Evolutionary conservation across 2,113 vertebrate species (phyloP).

Genomic region (Mixornis gularis): DNA sequence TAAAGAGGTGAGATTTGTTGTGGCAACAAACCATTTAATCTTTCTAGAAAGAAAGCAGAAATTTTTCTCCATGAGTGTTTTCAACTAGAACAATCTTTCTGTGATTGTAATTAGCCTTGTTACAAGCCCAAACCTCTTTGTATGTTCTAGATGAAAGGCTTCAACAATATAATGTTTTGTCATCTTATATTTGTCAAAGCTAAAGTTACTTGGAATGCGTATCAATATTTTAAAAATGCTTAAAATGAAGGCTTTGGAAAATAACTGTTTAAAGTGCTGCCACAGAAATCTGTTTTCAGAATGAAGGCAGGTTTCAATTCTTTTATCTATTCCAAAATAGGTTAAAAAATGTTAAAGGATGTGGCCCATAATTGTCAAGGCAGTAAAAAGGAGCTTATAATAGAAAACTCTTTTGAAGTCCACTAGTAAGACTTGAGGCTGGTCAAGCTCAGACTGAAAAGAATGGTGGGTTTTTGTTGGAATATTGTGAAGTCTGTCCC

Average conservation of each 20-base stretch:
- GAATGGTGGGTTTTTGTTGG: not conserved
- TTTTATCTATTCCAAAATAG: not conserved
- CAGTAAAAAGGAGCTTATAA: not conserved
- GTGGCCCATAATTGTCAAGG: not conserved
- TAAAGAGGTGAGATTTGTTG: not conserved
- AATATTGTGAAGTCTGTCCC: not conserved
- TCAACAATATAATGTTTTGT: not conserved
- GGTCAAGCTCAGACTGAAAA: not conserved
- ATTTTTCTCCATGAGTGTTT: not conserved
- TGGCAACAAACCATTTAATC: not conserved
- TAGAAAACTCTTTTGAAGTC: not conserved
- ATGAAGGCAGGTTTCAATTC: not conserved
- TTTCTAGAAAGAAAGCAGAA: not conserved
- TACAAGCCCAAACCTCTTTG: not conserved
- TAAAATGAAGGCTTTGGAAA: not conserved
- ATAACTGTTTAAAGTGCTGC: not conserved
- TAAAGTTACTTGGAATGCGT: not conserved
- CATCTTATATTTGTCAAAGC: not conserved
- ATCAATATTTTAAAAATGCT: not conserved
- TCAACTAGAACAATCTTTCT: not conserved
- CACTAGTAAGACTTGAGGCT: not conserved
- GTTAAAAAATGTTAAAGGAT: not conserved
- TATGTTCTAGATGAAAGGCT: not conserved
- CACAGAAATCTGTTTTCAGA: not conserved
- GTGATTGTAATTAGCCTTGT: not conserved